These are phyloP conservation scores for Ceraclea dissimilis DNA, from an alignment of 2,888 invertebrate genomes.

Conservation along the genomic window DNA sequence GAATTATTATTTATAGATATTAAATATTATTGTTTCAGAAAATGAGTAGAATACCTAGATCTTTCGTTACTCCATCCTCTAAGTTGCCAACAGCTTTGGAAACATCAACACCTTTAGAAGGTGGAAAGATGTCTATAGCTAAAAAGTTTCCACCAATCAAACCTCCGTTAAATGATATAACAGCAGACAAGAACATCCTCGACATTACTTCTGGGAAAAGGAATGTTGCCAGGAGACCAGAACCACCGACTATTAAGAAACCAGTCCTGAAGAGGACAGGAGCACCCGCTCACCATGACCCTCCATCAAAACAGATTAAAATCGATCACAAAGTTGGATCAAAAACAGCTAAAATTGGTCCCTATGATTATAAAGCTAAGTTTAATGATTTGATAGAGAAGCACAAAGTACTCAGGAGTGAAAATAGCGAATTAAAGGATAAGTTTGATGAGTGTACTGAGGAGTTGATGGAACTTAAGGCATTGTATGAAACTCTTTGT, in stretches of 20 bases:
- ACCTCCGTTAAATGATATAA: constrained; percentile 11
- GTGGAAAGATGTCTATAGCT: constrained; percentile 9
- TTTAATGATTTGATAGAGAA: constrained; percentile 54
- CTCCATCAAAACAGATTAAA: constrained; percentile 29
- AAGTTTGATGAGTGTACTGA: constrained; percentile 46
- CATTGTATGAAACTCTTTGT: constrained; percentile 34
- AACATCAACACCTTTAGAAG: neutral
- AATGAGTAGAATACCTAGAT: constrained; percentile 24
- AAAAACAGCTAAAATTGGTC: constrained; percentile 49
- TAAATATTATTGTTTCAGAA: constrained; percentile 13
- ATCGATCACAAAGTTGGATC: constrained; percentile 36
- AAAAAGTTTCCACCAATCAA: constrained; percentile 5
- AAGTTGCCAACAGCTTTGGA: constrained; percentile 8
- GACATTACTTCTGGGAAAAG: neutral
- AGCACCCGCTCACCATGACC: constrained; percentile 1
- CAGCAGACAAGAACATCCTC: neutral
- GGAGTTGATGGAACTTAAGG: constrained; percentile 46
- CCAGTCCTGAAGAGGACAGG: constrained; percentile 17
- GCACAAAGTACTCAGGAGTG: constrained; percentile 47
- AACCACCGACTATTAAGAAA: neutral
- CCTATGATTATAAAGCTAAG: constrained; percentile 60
- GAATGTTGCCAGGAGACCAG: neutral
- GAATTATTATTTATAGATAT: too few species aligned
- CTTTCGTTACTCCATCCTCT: constrained; percentile 18
- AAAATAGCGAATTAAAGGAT: constrained; percentile 45